Evolutionary conservation across 2,797 vertebrate species (phyloP).

Genomic region (Glyptemys insculpta): DNA sequence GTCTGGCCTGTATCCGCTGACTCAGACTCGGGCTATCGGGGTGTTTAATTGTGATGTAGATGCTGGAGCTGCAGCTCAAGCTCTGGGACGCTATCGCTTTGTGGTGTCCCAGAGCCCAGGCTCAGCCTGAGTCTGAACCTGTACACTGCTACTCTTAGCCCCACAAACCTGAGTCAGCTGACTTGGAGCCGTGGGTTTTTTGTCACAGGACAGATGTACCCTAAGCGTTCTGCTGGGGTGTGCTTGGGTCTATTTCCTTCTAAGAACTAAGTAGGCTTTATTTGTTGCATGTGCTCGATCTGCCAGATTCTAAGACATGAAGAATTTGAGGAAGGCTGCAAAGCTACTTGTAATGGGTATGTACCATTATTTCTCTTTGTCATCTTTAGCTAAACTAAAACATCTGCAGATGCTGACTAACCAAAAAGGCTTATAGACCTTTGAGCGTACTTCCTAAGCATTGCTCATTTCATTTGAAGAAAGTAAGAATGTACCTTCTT

Average conservation of each 20-base stretch:
- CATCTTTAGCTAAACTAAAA: rapidly evolving
- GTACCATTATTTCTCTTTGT: not conserved
- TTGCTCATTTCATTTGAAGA: not conserved
- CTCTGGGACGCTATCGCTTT: not conserved
- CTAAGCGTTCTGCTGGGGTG: rapidly evolving
- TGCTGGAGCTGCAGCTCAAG: not conserved
- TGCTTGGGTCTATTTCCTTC: not conserved
- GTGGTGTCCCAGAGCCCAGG: no score
- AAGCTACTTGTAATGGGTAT: slow-evolving; percentile 95
- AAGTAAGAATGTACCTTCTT: rapidly evolving
- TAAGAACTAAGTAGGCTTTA: not conserved
- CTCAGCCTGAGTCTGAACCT: no score
- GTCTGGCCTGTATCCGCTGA: no score
- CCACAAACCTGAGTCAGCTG: no score
- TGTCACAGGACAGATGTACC: no score
- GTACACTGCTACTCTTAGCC: no score
- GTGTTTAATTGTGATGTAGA: rapidly evolving
- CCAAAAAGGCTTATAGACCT: rapidly evolving
- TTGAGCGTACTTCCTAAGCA: rapidly evolving
- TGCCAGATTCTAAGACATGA: slow-evolving; percentile 90
- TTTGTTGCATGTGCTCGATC: not conserved
- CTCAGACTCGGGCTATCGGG: rapidly evolving
- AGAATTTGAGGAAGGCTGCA: slow-evolving; percentile 98
- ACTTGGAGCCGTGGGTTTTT: no score
- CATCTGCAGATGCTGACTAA: rapidly evolving